These are phyloP conservation scores for Mylabris phalerata DNA, from an alignment of 1,140 invertebrate genomes.

Conservation along the genomic window DNA sequence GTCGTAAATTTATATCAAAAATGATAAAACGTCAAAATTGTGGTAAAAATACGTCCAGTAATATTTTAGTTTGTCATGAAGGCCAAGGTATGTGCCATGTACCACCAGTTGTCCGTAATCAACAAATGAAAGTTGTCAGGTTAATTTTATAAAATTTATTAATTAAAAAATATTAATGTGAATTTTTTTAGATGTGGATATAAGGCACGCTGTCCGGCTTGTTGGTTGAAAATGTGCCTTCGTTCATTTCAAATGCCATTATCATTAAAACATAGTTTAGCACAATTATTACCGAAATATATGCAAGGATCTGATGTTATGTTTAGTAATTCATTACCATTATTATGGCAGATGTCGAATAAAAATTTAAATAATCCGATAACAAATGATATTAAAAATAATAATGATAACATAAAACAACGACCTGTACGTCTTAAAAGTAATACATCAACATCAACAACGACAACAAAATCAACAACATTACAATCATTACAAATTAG, in stretches of 20 bases:
- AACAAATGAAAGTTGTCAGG: conserved; percentile 54
- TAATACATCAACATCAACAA: conserved; percentile 16
- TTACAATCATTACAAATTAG: conserved; percentile 1
- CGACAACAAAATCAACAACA: not conserved
- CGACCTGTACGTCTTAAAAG: conserved; percentile 35
- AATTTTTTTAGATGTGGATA: conserved; percentile 56
- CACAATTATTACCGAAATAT: conserved; percentile 52
- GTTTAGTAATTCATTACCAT: conserved; percentile 33
- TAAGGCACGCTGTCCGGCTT: conserved; percentile 71
- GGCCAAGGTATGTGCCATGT: conserved; percentile 66
- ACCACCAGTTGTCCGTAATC: conserved; percentile 60
- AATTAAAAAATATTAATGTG: too few relatives aligned
- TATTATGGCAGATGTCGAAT: conserved; percentile 36
- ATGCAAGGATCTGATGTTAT: conserved; percentile 36
- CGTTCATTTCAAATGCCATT: conserved; percentile 69
- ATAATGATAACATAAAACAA: conserved; percentile 26
- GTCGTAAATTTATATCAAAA: conserved; percentile 78
- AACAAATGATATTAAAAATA: conserved; percentile 8
- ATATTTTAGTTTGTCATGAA: conserved; percentile 58
- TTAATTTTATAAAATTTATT: too few relatives aligned
- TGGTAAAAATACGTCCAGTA: conserved; percentile 47
- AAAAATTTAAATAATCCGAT: not conserved
- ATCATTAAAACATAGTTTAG: conserved; percentile 55
- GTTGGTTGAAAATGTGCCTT: conserved; percentile 79
- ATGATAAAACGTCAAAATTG: conserved; percentile 62